Evolutionary conservation across 1,140 invertebrate genomes (phyloP), one percentile per base, ranked within the genome.

Genomic region (Frieseomelitta varia): DNA sequence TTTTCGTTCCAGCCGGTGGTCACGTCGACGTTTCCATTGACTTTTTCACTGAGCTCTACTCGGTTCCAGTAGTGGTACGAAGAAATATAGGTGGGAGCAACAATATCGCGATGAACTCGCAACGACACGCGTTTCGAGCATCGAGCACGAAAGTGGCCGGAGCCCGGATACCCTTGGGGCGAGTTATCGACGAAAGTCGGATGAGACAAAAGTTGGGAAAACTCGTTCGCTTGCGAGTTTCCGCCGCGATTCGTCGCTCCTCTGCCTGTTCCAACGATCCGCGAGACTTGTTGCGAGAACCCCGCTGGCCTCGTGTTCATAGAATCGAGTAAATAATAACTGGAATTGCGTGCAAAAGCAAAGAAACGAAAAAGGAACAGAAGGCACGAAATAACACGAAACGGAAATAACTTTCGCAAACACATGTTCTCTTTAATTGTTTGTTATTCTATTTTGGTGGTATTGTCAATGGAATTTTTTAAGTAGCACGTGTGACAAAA

Each of bases 121-220:
- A 73, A 71, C 82, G 86, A 84, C 85, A 76, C 80, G 81, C 69
- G 53, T 76, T 79, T 53, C n/a, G 51, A 58, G 39, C 65, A 77
- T 21, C 55, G 27, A 19, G 61, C n/a, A 83, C 24, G 17, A 55
- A 83, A 76, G 85, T 78, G 58, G 73, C 86, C 14, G 51, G 34
- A 68, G 55, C 55, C 71, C 27, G 79, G 17, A 71, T 61, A 72
- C 0, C 55, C n/a, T n/a, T n/a, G n/a, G 34, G 34, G 53, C 27
- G 10, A 47, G 79, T 80, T 79, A 69, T 69, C 79, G 79, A 58
- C 30, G 55, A 61, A 80, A 80, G 79, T 80, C 68, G 68, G 11
- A 67, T 67, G 72, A 75, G 65, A 79, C 51, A 76, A 84, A 88
- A 88, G 75, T 88, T 63, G 24, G 79, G 58, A 51, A 79, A 87